Conservation (phyloP, 2,113 vertebrate species). For the Pseudolaguvia tuberculata region DNA sequence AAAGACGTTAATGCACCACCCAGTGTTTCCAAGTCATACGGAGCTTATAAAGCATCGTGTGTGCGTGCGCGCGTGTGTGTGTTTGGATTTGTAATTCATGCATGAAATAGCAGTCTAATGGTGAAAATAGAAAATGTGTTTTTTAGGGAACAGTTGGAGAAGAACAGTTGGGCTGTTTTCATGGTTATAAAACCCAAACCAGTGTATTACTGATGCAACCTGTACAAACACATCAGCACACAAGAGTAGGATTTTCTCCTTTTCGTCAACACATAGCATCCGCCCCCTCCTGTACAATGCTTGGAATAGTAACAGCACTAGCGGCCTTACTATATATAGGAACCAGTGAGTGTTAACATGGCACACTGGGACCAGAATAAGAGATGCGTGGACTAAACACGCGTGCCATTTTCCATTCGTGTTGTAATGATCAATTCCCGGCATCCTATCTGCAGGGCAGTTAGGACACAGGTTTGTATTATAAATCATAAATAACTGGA, state of each 20-base stretch:
- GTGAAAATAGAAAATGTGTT: background rate
- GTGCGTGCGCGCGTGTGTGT: background rate
- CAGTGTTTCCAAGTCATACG: background rate
- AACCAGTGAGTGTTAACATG: conserved; percentile 73
- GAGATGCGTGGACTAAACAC: conserved; percentile 1
- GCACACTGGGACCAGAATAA: conserved; percentile 4
- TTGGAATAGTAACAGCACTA: conserved; percentile 76
- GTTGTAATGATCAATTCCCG: background rate
- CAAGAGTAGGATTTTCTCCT: conserved; percentile 50
- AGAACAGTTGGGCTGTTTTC: background rate
- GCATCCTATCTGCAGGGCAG: background rate
- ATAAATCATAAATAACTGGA: background rate
- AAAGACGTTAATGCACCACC: background rate
- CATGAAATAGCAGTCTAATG: background rate
- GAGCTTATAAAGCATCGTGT: background rate
- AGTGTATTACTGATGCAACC: conserved; percentile 21
- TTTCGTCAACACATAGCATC: conserved; percentile 53
- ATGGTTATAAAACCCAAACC: conserved; percentile 6
- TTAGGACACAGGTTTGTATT: too few species aligned
- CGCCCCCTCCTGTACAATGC: conserved; percentile 71
- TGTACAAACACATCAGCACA: conserved; percentile 12
- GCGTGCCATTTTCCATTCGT: background rate
- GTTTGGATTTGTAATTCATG: background rate
- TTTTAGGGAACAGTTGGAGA: background rate
- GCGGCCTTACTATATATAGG: conserved; percentile 74